phyloP scores from a whole-genome alignment of 2,797 vertebrate genomes.

The Gastrophryne carolinensis region DNA sequence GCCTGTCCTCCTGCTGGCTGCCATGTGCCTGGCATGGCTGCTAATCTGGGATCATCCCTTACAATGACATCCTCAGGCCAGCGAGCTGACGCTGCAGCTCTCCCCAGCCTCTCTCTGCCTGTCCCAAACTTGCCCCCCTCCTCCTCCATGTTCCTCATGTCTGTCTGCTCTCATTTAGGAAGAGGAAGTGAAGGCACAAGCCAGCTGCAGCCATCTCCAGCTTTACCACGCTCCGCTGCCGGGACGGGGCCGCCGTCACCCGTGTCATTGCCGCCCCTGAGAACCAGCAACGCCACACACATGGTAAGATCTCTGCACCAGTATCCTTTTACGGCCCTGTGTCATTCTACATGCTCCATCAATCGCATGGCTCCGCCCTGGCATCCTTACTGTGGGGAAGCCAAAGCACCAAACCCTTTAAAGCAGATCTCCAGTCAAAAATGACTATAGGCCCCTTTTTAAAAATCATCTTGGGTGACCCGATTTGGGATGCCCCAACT shows the following conservation, averaged over 20 bases:
- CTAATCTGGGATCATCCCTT: slow-evolving; percentile 30
- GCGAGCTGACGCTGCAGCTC: too few relatives aligned
- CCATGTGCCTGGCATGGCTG: neutral
- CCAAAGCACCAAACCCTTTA: too few relatives aligned
- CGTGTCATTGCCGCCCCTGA: slow-evolving; percentile 79
- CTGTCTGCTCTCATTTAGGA: slow-evolving; percentile 64
- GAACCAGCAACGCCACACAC: slow-evolving; percentile 73
- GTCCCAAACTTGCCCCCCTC: neutral
- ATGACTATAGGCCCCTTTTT: too few relatives aligned
- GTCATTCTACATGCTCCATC: too few relatives aligned
- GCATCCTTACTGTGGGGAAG: too few relatives aligned
- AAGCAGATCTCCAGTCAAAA: too few relatives aligned
- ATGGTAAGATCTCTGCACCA: slow-evolving; percentile 70
- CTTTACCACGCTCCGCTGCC: slow-evolving; percentile 72
- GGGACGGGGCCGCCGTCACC: slow-evolving; percentile 77
- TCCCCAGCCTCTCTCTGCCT: neutral
- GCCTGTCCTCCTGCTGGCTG: slow-evolving; percentile 2
- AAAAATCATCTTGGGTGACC: too few relatives aligned
- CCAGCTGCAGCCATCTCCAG: slow-evolving; percentile 75
- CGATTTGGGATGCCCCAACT: too few relatives aligned
- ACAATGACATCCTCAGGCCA: slow-evolving; percentile 11
- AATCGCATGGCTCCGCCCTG: too few relatives aligned
- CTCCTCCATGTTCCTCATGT: neutral
- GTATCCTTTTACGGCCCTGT: too few relatives aligned
- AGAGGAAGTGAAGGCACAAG: slow-evolving; percentile 76